These are phyloP conservation scores for Tridacna crocea DNA, from an alignment of 2,888 invertebrate species.

Conservation along the genomic window DNA sequence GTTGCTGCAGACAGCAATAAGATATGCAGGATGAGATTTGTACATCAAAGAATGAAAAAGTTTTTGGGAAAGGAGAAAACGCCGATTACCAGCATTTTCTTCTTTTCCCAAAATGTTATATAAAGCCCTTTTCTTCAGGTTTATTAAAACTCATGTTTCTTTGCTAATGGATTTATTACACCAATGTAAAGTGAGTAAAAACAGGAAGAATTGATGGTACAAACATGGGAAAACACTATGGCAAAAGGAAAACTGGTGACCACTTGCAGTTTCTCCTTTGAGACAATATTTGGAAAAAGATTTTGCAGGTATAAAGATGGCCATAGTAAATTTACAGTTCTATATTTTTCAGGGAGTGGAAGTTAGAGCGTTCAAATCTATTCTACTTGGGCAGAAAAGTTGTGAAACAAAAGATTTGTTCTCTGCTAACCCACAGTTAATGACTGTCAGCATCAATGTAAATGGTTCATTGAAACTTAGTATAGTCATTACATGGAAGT, in stretches of 20 bases:
- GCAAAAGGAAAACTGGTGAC: neutral
- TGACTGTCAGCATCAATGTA: slow-evolving; percentile 87
- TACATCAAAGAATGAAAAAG: neutral
- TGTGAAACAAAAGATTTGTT: slow-evolving; percentile 87
- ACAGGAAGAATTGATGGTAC: too few relatives aligned
- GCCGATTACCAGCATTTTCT: neutral
- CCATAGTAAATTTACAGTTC: neutral
- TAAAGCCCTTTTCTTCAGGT: too few relatives aligned
- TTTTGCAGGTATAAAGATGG: neutral
- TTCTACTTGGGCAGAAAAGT: slow-evolving; percentile 85
- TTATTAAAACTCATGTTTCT: too few relatives aligned
- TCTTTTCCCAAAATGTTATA: neutral
- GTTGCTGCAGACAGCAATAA: too few relatives aligned
- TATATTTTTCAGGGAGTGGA: slow-evolving; percentile 82
- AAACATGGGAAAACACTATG: neutral
- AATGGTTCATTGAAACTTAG: slow-evolving; percentile 87
- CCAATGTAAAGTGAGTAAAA: too few relatives aligned
- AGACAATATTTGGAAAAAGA: neutral
- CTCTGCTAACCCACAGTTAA: slow-evolving; percentile 86
- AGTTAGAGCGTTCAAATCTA: slow-evolving; percentile 83
- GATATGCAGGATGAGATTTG: too few relatives aligned
- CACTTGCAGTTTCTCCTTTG: neutral
- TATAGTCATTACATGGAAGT: slow-evolving; percentile 87
- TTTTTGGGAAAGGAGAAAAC: neutral
- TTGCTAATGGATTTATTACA: too few relatives aligned